These are phyloP conservation scores for Labrus mixtus DNA, from an alignment of 2,113 vertebrate genomes.

Conservation along the genomic window DNA sequence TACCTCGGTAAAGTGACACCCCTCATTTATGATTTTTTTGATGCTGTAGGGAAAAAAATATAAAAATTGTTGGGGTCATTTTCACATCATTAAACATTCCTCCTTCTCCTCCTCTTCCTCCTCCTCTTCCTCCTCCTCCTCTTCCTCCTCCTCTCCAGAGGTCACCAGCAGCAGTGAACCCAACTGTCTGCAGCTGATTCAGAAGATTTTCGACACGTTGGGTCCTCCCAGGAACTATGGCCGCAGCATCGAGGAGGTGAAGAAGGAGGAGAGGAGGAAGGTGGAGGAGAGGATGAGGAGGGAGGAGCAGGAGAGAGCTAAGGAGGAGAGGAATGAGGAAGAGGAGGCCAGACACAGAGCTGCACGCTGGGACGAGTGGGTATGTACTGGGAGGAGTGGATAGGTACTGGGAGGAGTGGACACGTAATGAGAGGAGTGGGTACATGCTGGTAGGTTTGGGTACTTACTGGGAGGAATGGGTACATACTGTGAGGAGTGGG, in stretches of 20 bases:
- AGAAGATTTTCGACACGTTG: conserved; percentile 84
- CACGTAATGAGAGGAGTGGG: too few species aligned
- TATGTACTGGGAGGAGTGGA: conserved; percentile 55
- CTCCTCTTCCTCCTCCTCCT: background rate
- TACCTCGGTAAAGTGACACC: conserved; percentile 85
- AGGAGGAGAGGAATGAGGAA: conserved; percentile 77
- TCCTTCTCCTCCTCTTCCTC: background rate
- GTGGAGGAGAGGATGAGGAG: conserved; percentile 79
- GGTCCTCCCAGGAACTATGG: conserved; percentile 90
- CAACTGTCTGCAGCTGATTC: conserved; percentile 80
- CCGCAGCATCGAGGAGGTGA: conserved; percentile 82
- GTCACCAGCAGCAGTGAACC: conserved; percentile 82
- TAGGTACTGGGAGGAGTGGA: too few species aligned
- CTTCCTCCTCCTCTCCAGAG: conserved; percentile 75
- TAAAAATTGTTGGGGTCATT: background rate
- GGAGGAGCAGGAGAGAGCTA: conserved; percentile 76
- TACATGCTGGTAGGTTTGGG: too few species aligned
- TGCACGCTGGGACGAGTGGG: conserved; percentile 90
- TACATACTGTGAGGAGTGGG: too few species aligned
- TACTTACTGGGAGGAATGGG: too few species aligned
- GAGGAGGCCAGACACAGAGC: conserved; percentile 83
- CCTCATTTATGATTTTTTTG: background rate
- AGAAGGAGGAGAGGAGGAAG: conserved; percentile 76
- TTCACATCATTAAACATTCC: background rate
- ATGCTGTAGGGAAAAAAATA: too few species aligned